Evolutionary conservation across 2,888 invertebrate genomes (phyloP), one percentile per base, ranked within the genome.

Genomic region (Mimumesa dahlbomi): DNA sequence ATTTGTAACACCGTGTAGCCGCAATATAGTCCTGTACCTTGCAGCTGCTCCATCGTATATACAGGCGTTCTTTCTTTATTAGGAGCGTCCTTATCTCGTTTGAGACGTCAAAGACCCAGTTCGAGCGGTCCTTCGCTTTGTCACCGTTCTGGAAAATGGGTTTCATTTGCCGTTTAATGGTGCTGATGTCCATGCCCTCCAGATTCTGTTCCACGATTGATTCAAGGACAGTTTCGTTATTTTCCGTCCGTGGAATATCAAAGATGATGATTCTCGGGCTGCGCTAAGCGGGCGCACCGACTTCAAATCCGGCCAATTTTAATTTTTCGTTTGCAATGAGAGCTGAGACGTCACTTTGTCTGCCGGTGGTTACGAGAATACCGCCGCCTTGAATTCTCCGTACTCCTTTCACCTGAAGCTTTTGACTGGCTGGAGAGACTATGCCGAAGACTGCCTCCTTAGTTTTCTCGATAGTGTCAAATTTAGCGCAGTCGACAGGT

Each of bases 361-460:
- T 40, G 0, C 29, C 48, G 0, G 68, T 64, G 13, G 68, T 68
- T 0, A 76, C 48, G 0, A 68, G 4, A 0, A 76, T 29, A 0
- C 70, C 70, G 4, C 52, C 42, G 38, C 52, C 62, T 7, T 46
- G n/a, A 0, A 59, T 57, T 13, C 40, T 50, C 2, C 61, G 22
- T 0, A 75, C 34, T 1, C 53, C 52, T 5, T 43, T 53, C 0
- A 71, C 21, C 18, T 59, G 52, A 0, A 66, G 42, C 11, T 46
- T 43, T 4, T 62, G 49, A 0, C n/a, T 6, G 0, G 11, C 14
- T 0, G 66, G 73, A 0, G 62, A 34, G 0, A 73, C 18, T 0
- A 50, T 7, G 1, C 16, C 13, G 0, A 42, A 2, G 1, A 62
- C n/a, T 1, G 31, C 48, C 1, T 46, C 18, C 16, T 54, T 65